These are phyloP conservation scores for Phaonia tiefii DNA, from an alignment of 2,888 invertebrate genomes.

Conservation along the genomic window DNA sequence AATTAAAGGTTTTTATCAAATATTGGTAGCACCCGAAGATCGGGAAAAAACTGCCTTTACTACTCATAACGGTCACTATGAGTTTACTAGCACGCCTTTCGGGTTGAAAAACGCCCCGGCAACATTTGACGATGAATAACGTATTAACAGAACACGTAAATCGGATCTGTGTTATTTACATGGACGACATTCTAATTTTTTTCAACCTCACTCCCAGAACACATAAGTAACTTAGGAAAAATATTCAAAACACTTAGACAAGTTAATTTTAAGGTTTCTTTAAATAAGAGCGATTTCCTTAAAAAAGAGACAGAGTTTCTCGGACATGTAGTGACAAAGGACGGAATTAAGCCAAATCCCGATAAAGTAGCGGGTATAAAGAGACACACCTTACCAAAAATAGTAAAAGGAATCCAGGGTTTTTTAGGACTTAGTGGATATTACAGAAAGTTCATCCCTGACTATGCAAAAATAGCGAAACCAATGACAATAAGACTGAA, in stretches of 20 bases:
- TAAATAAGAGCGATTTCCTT: slow-evolving; percentile 53
- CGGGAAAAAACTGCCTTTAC: slow-evolving; percentile 19
- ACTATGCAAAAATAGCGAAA: slow-evolving; percentile 65
- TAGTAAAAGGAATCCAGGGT: slow-evolving; percentile 70
- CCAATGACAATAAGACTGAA: slow-evolving; percentile 65
- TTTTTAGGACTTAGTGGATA: slow-evolving; percentile 70
- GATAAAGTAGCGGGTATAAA: slow-evolving; percentile 70
- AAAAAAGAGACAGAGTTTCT: slow-evolving; percentile 50
- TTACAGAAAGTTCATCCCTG: slow-evolving; percentile 67
- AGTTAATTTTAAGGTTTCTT: slow-evolving; percentile 56
- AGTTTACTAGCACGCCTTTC: slow-evolving; percentile 10
- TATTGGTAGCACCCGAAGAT: slow-evolving; percentile 19
- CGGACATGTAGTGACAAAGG: slow-evolving; percentile 63
- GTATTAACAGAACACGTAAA: slow-evolving; percentile 13
- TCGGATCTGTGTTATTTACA: slow-evolving; percentile 22
- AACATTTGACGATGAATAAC: slow-evolving; percentile 8
- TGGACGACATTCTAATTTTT: slow-evolving; percentile 37
- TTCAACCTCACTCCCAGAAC: slow-evolving; percentile 23
- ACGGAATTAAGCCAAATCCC: slow-evolving; percentile 74
- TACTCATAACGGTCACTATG: slow-evolving; percentile 1
- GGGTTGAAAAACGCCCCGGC: slow-evolving; percentile 23
- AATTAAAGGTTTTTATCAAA: slow-evolving; percentile 29
- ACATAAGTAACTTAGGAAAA: slow-evolving; percentile 13
- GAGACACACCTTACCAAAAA: slow-evolving; percentile 67
- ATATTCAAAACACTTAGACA: slow-evolving; percentile 26